phyloP scores from a whole-genome alignment of 2,888 invertebrate species.

The Tenthredo mesomela region DNA sequence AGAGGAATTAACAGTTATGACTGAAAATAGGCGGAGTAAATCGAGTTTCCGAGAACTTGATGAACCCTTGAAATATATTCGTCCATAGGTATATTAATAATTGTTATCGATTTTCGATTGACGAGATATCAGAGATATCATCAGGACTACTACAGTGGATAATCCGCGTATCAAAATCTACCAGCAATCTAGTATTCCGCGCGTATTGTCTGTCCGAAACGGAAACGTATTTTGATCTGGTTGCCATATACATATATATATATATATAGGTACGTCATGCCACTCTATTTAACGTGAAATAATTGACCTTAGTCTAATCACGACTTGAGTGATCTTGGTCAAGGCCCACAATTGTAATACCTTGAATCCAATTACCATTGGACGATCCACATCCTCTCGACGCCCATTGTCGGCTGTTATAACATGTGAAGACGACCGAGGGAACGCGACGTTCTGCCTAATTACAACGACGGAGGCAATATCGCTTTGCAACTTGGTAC shows the following conservation, averaged over 20 bases:
- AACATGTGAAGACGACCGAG: conserved; percentile 36
- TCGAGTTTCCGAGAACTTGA: conserved; percentile 17
- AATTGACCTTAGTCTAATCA: neutral
- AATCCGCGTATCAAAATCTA: conserved; percentile 30
- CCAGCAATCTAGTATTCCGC: neutral
- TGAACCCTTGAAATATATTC: conserved; percentile 27
- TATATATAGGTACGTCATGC: no score
- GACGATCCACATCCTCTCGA: conserved; percentile 33
- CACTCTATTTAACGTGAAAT: neutral
- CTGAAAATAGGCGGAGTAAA: neutral
- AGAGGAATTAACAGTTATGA: neutral
- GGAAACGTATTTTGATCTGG: neutral
- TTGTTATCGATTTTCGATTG: conserved; percentile 40
- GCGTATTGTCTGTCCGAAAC: neutral
- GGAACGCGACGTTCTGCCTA: conserved; percentile 18
- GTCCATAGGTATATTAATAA: conserved; percentile 1
- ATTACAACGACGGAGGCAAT: conserved; percentile 42
- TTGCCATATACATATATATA: no score
- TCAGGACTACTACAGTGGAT: neutral
- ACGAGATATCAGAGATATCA: neutral
- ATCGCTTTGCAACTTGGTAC: conserved; percentile 34
- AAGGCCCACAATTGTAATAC: conserved; percentile 23
- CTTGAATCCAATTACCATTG: conserved; percentile 33
- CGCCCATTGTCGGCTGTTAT: conserved; percentile 7
- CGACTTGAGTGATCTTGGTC: conserved; percentile 1